Conservation (phyloP, 2,888 invertebrate genomes). For the Plebejus argus region DNA sequence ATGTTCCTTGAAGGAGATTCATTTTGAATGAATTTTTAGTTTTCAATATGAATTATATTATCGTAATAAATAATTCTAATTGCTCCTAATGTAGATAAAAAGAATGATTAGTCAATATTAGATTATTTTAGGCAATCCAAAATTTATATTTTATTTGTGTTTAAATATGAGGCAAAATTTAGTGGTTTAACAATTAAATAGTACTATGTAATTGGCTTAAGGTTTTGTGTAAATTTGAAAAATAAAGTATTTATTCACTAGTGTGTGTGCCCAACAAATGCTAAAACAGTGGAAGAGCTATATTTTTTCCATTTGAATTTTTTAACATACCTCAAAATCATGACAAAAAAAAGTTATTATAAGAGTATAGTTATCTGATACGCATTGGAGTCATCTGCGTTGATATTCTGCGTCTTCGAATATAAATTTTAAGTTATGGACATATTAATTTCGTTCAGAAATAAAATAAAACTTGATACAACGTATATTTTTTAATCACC, state of each 20-base stretch:
- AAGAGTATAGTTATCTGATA: slow-evolving; percentile 4
- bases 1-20: not conserved
- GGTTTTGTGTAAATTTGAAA: not conserved
- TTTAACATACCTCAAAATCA: slow-evolving; percentile 26
- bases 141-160: slow-evolving; percentile 6
- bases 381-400: not conserved
- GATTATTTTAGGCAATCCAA: slow-evolving; percentile 16
- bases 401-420: not conserved
- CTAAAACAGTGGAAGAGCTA: not conserved
- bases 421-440: not conserved
- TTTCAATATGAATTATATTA: not conserved
- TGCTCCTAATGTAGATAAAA: not conserved
- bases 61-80: too few relatives aligned
- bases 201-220: not conserved
- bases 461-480: not conserved
- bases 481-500: not conserved
- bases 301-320: slow-evolving; percentile 10
- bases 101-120: slow-evolving; percentile 1
- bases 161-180: slow-evolving; percentile 22
- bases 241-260: not conserved
- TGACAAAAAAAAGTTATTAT: slow-evolving; percentile 7
- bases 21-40: not conserved
- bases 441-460: not conserved
- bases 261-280: slow-evolving; percentile 18
- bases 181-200: not conserved